phyloP scores from a whole-genome alignment of 2,888 invertebrate genomes.

The Limnephilus marmoratus region DNA sequence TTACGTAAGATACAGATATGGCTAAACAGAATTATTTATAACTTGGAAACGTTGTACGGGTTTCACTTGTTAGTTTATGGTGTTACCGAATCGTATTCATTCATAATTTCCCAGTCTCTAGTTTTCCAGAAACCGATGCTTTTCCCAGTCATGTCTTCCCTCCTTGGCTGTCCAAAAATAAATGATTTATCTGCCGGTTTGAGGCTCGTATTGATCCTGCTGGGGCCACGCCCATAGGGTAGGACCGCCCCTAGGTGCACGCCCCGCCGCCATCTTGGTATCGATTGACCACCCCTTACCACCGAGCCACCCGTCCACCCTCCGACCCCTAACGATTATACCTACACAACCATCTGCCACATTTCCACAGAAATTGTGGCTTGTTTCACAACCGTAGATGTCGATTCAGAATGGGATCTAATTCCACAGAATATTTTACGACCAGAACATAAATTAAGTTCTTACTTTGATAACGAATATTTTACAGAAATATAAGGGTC shows the following conservation, averaged over 20 bases:
- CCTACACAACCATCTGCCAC: not conserved
- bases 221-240: slow-evolving; percentile 44
- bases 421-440: not conserved
- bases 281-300: slow-evolving; percentile 29
- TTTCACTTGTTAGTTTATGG: not conserved
- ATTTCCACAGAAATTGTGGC: not conserved
- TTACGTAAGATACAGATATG: not conserved
- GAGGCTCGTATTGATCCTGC: slow-evolving; percentile 60
- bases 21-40: not conserved
- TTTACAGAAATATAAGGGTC: not conserved
- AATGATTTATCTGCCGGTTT: slow-evolving; percentile 55
- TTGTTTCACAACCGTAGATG: not conserved
- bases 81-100: not conserved
- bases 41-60: not conserved
- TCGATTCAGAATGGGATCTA: not conserved
- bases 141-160: slow-evolving; percentile 5
- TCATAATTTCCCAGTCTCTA: not conserved
- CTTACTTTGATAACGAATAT: not conserved
- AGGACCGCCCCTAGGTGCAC: not conserved
- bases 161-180: slow-evolving; percentile 51
- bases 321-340: not conserved
- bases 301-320: not conserved
- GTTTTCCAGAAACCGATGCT: not conserved
- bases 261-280: slow-evolving; percentile 40
- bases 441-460: not conserved